phyloP scores from a whole-genome alignment of 2,888 invertebrate species.

The Euplagia quadripunctaria region DNA sequence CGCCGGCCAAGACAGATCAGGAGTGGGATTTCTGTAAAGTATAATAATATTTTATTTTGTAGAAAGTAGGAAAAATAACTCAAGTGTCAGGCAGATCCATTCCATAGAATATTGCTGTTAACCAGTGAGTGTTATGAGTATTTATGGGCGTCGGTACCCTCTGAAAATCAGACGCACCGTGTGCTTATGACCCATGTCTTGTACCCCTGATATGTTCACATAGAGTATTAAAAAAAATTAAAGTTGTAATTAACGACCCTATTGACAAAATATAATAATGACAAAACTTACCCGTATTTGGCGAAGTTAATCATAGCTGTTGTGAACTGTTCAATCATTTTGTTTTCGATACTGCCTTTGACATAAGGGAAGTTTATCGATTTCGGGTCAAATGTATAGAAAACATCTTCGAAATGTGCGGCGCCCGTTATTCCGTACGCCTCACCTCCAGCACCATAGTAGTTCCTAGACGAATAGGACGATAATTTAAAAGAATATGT shows the following conservation, averaged over 20 bases:
- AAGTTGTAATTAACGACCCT: too few species aligned
- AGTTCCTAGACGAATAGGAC: constrained; percentile 56
- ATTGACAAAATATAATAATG: not conserved
- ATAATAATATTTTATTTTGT: too few species aligned
- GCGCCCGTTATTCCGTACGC: constrained; percentile 56
- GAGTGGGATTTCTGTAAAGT: too few species aligned
- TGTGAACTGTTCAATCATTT: constrained; percentile 23
- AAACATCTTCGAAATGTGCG: constrained; percentile 63
- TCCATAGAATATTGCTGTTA: too few species aligned
- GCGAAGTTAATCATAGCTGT: constrained; percentile 33
- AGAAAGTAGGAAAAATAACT: too few species aligned
- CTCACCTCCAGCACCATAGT: constrained; percentile 47
- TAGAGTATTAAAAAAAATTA: too few species aligned
- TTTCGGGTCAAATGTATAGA: constrained; percentile 60
- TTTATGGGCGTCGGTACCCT: too few species aligned
- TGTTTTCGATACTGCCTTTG: constrained; percentile 21
- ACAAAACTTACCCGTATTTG: constrained; percentile 30
- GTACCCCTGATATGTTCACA: too few species aligned
- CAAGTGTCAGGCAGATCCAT: too few species aligned
- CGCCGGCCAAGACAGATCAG: not conserved
- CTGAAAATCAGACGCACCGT: too few species aligned
- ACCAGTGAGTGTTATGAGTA: too few species aligned
- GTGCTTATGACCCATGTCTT: too few species aligned
- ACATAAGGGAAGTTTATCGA: constrained; percentile 4
- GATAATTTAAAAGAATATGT: constrained; percentile 62